Base-by-base conservation (phyloP, 2,797 vertebrate species). In the Gouania willdenowi region DNA sequence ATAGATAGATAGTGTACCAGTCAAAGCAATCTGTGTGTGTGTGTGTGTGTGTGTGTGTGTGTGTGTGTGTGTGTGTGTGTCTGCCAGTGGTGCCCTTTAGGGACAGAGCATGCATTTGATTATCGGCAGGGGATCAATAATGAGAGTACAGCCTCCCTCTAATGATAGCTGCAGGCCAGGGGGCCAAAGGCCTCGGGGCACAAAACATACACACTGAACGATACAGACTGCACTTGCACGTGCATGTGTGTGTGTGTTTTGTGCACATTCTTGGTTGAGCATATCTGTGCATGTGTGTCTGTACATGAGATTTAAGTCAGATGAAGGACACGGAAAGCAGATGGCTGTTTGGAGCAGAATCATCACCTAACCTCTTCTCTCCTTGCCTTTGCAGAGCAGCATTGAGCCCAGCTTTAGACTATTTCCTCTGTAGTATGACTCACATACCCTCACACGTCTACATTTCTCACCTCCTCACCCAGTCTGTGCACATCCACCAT, bases 111-210 rank as follows among this genome's bases (percentile, higher is more conserved):
- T 79, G 77, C 77, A 84, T 80, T 74, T 63, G 69, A 84, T 85
- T 84, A 88, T 70, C 78, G 75, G 30, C 67, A 51, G 46, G 68
- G 77, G 82, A 89, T 90, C 87, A 87, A 88, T 90, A 89, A 85
- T 85, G 84, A 87, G 80, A 83, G 71, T 79, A 79, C 77, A 85
- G 81, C 60, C 71, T 63, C 81, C 77, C 69, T 81, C 78, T 88
- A 88, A 88, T 88, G 86, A 89, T 88, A 83, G 84, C 88, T 88
- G 79, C 84, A 87, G 89, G 88, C 84, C 87, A 85, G 68, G 41
- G 77, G 84, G 78, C 84, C 74, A 77, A 59, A 61, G 61, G 83
- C 78, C 70, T 78, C 59, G 33, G 83, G 84, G 83, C 74, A 79
- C 39, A 4, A 71, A 64, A 66, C 68, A 88, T 83, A 62, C n/a